Base-by-base conservation (phyloP, 2,888 invertebrate species). In the Caenorhabditis auriculariae region DNA sequence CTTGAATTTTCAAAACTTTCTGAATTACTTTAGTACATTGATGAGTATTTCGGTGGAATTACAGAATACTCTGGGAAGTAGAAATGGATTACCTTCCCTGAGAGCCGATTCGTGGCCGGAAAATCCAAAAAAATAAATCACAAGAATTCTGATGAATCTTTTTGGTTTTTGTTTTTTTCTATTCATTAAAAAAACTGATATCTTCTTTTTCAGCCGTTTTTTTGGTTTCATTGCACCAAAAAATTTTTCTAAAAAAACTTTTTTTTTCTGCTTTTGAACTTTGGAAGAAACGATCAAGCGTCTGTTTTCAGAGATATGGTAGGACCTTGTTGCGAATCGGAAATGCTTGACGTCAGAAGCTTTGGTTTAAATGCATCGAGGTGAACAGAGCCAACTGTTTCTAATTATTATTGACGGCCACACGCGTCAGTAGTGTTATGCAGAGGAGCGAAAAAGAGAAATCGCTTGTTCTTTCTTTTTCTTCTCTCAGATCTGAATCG, bases 401-500 rank as follows among this genome's bases (percentile, higher is more conserved):
- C 65, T 63, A 69, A 69, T 69, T 69, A 69, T 69, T 69, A 69
- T 69, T 69, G 68, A 65, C 64, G 56, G 62, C 64, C 44, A 51
- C 45, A 43, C 39, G 37, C 47, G 58, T 45, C 48, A 42, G 49
- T 54, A 41, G 45, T n/a, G n/a, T n/a, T n/a, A n/a, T n/a, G n/a
- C n/a, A n/a, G n/a, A n/a, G n/a, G n/a, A n/a, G n/a, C n/a, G n/a
- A n/a, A n/a, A n/a, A n/a, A n/a, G n/a, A n/a, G n/a, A n/a, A n/a
- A n/a, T n/a, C n/a, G n/a, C n/a, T n/a, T n/a, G n/a, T n/a, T n/a
- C n/a, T n/a, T n/a, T n/a, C n/a, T n/a, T n/a, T n/a, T n/a, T n/a
- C n/a, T n/a, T n/a, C n/a, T n/a, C n/a, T n/a, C n/a, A n/a, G n/a
- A n/a, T n/a, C n/a, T n/a, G n/a, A n/a, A n/a, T n/a, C n/a, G n/a